phyloP scores from a whole-genome alignment of 35 echinoderm and acorn worm species.

The Chiridota heheva region DNA sequence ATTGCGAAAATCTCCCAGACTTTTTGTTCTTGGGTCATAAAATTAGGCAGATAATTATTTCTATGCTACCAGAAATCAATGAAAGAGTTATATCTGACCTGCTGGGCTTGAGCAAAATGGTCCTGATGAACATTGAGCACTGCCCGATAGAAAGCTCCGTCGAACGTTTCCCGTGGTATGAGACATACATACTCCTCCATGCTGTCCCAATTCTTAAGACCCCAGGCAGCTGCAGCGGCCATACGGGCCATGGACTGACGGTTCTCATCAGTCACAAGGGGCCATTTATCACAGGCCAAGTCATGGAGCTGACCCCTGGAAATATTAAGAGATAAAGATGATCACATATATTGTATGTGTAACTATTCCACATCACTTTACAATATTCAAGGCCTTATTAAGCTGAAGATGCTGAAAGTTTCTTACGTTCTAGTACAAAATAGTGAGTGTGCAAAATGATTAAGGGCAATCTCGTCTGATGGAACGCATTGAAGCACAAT shows the following conservation, averaged over 20 bases:
- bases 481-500: too few relatives aligned
- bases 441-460: too few relatives aligned
- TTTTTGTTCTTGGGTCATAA: too few relatives aligned
- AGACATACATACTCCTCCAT: slow-evolving; percentile 99
- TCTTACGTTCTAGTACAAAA: too few relatives aligned
- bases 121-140: slow-evolving; percentile 95
- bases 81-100: slow-evolving; percentile 52
- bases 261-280: slow-evolving; percentile 75
- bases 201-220: slow-evolving; percentile 92
- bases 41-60: too few relatives aligned
- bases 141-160: slow-evolving; percentile 95
- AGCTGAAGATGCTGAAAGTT: too few relatives aligned
- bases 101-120: slow-evolving; percentile 88
- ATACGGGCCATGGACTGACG: slow-evolving; percentile 92
- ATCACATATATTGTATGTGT: too few relatives aligned
- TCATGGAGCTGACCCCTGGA: slow-evolving; percentile 86
- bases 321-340: not conserved
- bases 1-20: too few relatives aligned
- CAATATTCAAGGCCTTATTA: too few relatives aligned
- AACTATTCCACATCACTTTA: too few relatives aligned
- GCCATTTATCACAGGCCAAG: slow-evolving; percentile 86
- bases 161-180: slow-evolving; percentile 85
- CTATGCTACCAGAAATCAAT: too few relatives aligned
- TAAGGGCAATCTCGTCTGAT: too few relatives aligned
- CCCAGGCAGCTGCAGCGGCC: slow-evolving; percentile 95